Conservation (phyloP, 2,797 vertebrate species). For the Rachycentron canadum region DNA sequence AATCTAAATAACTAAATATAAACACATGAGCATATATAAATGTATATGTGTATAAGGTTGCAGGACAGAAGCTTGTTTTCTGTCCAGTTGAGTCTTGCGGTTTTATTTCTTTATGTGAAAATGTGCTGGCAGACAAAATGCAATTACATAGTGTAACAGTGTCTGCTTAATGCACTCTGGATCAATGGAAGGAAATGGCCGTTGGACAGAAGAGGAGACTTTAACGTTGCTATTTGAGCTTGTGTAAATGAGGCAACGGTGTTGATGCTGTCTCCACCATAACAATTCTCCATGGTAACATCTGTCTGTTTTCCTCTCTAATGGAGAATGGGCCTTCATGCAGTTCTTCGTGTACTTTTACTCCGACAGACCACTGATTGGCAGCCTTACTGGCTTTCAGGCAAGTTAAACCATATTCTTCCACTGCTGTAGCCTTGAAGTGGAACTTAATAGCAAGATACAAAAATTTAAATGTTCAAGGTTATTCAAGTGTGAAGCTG, state of each 20-base stretch:
- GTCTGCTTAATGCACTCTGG: constrained; percentile 57
- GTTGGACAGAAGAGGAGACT: constrained; percentile 20
- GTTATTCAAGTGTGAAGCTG: background rate
- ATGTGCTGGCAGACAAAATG: constrained; percentile 29
- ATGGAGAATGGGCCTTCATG: background rate
- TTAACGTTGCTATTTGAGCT: constrained; percentile 18
- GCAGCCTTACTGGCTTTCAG: constrained; percentile 2
- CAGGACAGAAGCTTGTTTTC: background rate
- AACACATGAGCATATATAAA: too few species aligned
- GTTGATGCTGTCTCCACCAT: constrained; percentile 16
- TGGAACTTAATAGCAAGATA: background rate
- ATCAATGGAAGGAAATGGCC: constrained; percentile 50
- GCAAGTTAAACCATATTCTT: background rate
- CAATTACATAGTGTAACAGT: constrained; percentile 28
- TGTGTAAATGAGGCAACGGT: constrained; percentile 20
- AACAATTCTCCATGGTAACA: constrained; percentile 15
- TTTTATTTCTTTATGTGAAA: constrained; percentile 32
- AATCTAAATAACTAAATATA: background rate
- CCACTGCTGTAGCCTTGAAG: background rate
- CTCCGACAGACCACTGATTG: background rate
- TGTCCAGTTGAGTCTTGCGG: background rate
- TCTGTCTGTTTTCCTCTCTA: constrained; percentile 9
- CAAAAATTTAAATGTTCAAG: background rate
- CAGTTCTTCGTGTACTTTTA: background rate
- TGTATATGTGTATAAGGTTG: fast-evolving